Base-by-base conservation (phyloP, 2,113 vertebrate genomes). In the Vimba vimba region DNA sequence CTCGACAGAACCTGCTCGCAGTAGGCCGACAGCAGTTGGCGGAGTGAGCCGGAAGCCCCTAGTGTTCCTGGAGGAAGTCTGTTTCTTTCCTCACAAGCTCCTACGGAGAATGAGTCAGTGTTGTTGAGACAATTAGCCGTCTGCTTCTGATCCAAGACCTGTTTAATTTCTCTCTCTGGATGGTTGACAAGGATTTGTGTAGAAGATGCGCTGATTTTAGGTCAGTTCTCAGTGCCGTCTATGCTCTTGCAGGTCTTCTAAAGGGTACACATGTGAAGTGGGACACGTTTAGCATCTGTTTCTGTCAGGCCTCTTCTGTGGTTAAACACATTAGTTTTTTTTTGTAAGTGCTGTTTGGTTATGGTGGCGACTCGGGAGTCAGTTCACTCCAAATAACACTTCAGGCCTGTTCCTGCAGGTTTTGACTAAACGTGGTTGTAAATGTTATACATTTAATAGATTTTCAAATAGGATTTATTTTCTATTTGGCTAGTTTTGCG, bases 1-100 rank as follows among this genome's bases (percentile, higher is more conserved):
- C 60, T 89, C 87, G 86, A 85, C 89, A 92, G 87, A 86, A 90
- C 85, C 87, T 89, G 86, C 90, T 89, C 92, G 86, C 92, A 90
- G 92, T 92, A 88, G 93, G 92, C 87, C 64, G 87, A 88, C 87
- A 89, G 87, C 66, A 62, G 13, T 92, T 95, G 94, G 94, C 93
- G 89, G 74, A 60, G 76, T 50, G 84, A 89, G 80, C 88, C 93
- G 93, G 94, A 95, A 94, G 92, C 92, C 90, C 93, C 94, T 87
- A 89, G 92, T 90, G 93, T 91, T 93, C 89, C 88, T 87, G 87
- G 89, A 93, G 92, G 93, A 94, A 94, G 92, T 90, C 80, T 92
- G 84, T 90, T 86, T 89, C 45, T 87, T 91, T 87, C 93, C 84
- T 88, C 90, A 83, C 91, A 91, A 90, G 91, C 87, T 86, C 83